phyloP scores from a whole-genome alignment of 2,113 vertebrate species.

The Lagopus muta region DNA sequence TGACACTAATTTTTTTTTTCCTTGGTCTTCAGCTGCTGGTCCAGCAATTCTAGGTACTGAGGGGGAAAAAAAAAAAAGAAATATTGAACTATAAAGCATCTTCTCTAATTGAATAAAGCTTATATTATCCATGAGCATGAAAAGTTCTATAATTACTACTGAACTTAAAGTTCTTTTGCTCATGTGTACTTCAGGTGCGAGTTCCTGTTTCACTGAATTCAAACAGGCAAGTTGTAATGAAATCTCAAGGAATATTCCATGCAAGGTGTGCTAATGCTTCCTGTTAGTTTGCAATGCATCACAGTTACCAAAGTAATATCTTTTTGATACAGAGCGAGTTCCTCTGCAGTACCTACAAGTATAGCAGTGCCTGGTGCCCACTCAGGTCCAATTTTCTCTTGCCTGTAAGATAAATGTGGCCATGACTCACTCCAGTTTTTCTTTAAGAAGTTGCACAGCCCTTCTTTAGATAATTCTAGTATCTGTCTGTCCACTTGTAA shows the following conservation, averaged over 20 bases:
- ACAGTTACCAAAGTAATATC: neutral
- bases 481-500: neutral
- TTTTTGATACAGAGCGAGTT: neutral
- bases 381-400: neutral
- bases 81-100: neutral
- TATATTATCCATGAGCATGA: neutral
- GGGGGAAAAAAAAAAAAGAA: neutral
- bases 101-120: neutral
- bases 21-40: neutral
- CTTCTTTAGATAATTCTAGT: neutral
- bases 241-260: neutral
- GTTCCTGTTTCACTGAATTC: neutral
- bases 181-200: neutral
- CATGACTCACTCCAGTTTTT: neutral
- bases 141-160: neutral
- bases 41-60: neutral
- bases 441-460: rapidly evolving
- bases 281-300: neutral
- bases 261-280: neutral
- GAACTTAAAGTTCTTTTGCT: neutral
- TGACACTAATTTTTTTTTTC: neutral
- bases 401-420: neutral
- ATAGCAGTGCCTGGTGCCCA: neutral
- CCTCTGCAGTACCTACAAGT: neutral
- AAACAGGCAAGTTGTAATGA: neutral